Percentiles rank a stretch among this genome's conserved stretches.
Evolutionary conservation across 2,888 invertebrate species (phyloP).

Genomic region (Marronus borbonicus): DNA sequence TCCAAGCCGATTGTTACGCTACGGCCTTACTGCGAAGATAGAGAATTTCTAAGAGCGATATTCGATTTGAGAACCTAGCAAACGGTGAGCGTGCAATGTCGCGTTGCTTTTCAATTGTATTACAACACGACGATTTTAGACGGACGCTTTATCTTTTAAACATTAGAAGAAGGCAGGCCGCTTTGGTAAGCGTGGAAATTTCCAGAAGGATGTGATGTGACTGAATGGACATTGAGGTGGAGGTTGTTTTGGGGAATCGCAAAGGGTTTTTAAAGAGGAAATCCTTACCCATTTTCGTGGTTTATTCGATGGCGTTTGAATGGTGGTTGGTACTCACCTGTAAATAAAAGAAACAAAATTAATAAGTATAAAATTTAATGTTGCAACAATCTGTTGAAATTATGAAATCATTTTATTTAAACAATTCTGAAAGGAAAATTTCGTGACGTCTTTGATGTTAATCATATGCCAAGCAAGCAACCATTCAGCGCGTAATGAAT

Average conservation of each 20-base stretch:
- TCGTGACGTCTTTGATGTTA: too few relatives aligned
- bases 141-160: constrained; percentile 23
- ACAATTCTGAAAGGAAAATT: too few relatives aligned
- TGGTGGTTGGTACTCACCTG: constrained; percentile 54
- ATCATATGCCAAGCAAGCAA: too few relatives aligned
- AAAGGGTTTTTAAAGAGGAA: constrained; percentile 1
- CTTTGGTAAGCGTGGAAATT: neutral
- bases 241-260: too few relatives aligned
- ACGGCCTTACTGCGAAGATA: neutral
- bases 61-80: neutral
- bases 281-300: constrained; percentile 47
- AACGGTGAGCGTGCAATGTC: constrained; percentile 20
- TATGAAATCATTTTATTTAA: too few relatives aligned
- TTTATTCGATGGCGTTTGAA: constrained; percentile 33
- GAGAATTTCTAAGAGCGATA: neutral
- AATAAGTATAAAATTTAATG: neutral
- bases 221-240: too few relatives aligned
- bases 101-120: constrained; percentile 44
- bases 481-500: too few relatives aligned
- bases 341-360: constrained; percentile 43
- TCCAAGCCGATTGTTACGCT: constrained; percentile 52
- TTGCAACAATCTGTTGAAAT: too few relatives aligned
- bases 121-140: neutral
- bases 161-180: neutral
- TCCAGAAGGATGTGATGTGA: too few relatives aligned